These are phyloP conservation scores for Cryptus viduatorius DNA, from an alignment of 2,888 invertebrate species.

Conservation along the genomic window DNA sequence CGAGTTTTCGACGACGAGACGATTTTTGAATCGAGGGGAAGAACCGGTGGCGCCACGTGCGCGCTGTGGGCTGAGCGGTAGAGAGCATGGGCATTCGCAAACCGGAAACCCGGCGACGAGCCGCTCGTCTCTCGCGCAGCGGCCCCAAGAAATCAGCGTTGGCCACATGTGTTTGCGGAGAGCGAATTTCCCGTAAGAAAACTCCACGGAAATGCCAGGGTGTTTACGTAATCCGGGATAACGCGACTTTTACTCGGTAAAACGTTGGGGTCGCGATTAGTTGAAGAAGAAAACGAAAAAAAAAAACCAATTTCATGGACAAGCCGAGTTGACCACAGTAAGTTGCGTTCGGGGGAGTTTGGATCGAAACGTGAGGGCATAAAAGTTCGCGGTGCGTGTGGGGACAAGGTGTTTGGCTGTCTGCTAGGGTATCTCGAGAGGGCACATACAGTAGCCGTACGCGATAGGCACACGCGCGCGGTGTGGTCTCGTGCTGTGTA, in stretches of 20 bases:
- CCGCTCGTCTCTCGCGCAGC: slow-evolving; percentile 58
- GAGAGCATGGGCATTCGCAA: slow-evolving; percentile 59
- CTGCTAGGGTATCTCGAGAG: slow-evolving; percentile 58
- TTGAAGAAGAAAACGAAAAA: too few relatives aligned
- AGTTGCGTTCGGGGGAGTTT: slow-evolving; percentile 1
- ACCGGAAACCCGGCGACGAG: slow-evolving; percentile 78
- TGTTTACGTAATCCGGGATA: slow-evolving; percentile 81
- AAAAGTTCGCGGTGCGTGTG: slow-evolving; percentile 62
- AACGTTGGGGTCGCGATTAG: background rate
- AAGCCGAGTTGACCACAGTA: slow-evolving; percentile 48
- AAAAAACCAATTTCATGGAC: slow-evolving; percentile 60
- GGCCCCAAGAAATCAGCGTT: slow-evolving; percentile 76
- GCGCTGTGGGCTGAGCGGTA: slow-evolving; percentile 28
- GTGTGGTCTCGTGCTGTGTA: slow-evolving; percentile 20
- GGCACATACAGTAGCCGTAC: too few relatives aligned
- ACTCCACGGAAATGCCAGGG: slow-evolving; percentile 77
- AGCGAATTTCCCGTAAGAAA: slow-evolving; percentile 72
- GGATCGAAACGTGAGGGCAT: slow-evolving; percentile 23
- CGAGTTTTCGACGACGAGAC: background rate
- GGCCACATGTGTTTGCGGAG: slow-evolving; percentile 79
- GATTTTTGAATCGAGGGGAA: slow-evolving; percentile 54
- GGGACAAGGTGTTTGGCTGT: slow-evolving; percentile 59
- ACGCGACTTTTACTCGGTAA: slow-evolving; percentile 63
- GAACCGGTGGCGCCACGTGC: slow-evolving; percentile 40
- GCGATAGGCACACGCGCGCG: slow-evolving; percentile 40